A percentile compares a stretch with the other conserved stretches of the same genome.
Evolutionary conservation across 2,888 invertebrate species (phyloP).

Genomic region (Eutolmus rufibarbis): DNA sequence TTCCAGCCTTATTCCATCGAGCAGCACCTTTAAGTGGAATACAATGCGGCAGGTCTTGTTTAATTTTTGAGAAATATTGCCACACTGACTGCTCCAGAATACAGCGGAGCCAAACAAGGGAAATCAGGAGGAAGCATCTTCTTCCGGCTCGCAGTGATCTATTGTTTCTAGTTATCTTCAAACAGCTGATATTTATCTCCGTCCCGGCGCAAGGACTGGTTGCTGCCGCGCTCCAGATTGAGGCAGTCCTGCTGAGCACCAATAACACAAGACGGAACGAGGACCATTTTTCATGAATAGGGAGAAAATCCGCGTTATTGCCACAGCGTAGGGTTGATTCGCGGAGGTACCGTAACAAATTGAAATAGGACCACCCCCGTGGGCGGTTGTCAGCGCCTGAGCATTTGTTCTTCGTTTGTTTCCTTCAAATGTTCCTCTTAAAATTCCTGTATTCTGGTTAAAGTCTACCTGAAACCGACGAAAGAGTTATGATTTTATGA

Average conservation of each 20-base stretch:
- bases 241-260: not conserved
- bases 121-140: not conserved
- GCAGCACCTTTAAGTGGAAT: not conserved
- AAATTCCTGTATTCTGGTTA: no score
- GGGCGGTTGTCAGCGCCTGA: not conserved
- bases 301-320: not conserved
- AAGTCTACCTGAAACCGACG: no score
- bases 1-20: not conserved
- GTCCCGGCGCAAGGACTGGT: not conserved
- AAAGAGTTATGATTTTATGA: no score
- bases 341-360: not conserved
- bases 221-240: not conserved
- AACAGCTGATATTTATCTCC: slow-evolving; percentile 17
- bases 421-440: not conserved
- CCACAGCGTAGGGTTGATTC: not conserved
- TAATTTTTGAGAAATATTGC: not conserved
- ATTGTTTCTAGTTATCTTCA: slow-evolving; percentile 29
- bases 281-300: slow-evolving; percentile 9
- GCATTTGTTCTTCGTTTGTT: slow-evolving; percentile 10
- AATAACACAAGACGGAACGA: slow-evolving; percentile 7
- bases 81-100: not conserved
- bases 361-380: slow-evolving; percentile 2
- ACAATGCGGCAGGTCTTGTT: not conserved
- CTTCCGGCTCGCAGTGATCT: not conserved
- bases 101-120: not conserved